A percentile compares a stretch with the other conserved stretches of the same genome.
These are phyloP conservation scores for Ambastaia sidthimunki DNA, from an alignment of 2,797 vertebrate species.

Conservation along the genomic window DNA sequence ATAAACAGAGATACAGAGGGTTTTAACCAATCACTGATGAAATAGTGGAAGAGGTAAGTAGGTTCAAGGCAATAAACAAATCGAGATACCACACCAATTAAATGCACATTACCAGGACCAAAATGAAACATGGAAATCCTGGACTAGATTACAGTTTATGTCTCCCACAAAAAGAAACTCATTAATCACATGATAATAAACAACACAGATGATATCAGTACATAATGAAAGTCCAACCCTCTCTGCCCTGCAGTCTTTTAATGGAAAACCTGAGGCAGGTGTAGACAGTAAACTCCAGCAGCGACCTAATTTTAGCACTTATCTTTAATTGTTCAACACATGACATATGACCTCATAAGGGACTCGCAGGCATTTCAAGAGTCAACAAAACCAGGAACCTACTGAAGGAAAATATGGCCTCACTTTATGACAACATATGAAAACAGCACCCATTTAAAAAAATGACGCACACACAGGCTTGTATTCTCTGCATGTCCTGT, in stretches of 20 bases:
- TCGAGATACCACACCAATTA: neutral
- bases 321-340: constrained; percentile 59
- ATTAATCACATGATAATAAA: constrained; percentile 15
- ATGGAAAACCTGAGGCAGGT: constrained; percentile 49
- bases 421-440: constrained; percentile 40
- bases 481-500: constrained; percentile 58
- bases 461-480: constrained; percentile 35
- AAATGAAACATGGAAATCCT: neutral
- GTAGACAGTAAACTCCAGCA: constrained; percentile 57
- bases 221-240: constrained; percentile 34
- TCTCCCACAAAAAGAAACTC: neutral
- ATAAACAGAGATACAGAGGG: too few relatives aligned
- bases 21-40: too few relatives aligned
- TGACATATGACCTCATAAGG: constrained; percentile 60
- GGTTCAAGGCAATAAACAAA: constrained; percentile 1
- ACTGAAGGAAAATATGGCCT: constrained; percentile 25
- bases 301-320: constrained; percentile 50
- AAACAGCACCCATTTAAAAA: constrained; percentile 55
- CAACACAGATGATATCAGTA: constrained; percentile 9
- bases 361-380: constrained; percentile 35
- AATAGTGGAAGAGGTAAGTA: neutral
- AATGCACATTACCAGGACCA: neutral
- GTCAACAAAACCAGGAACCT: constrained; percentile 34
- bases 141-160: neutral
- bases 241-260: constrained; percentile 34